A percentile compares a stretch with the other conserved stretches of the same genome.
Evolutionary conservation across 2,113 vertebrate species (phyloP).

Genomic region (Nansenia antarctica): DNA sequence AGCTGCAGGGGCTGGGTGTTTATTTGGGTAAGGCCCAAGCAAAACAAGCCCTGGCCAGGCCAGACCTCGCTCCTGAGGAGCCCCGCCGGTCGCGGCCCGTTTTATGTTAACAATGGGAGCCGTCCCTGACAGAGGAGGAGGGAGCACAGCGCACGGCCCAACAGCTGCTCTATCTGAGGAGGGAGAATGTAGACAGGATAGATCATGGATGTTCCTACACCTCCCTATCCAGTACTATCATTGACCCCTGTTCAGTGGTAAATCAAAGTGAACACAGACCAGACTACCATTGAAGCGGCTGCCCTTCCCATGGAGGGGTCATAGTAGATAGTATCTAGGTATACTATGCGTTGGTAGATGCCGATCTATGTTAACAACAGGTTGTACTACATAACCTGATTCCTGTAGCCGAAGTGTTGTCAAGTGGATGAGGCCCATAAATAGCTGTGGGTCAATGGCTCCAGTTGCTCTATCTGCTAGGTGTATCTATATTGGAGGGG

Average conservation of each 20-base stretch:
- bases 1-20: constrained; percentile 70
- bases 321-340: no score
- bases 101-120: constrained; percentile 70
- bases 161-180: constrained; percentile 57
- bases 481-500: constrained; percentile 5
- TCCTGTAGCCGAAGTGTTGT: constrained; percentile 6
- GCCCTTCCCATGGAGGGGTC: no score
- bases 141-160: constrained; percentile 47
- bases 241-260: no score
- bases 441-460: constrained; percentile 46
- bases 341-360: no score
- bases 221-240: constrained; percentile 32
- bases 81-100: constrained; percentile 59
- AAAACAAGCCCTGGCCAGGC: constrained; percentile 72
- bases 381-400: not conserved
- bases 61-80: constrained; percentile 67
- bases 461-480: constrained; percentile 16
- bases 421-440: constrained; percentile 35
- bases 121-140: constrained; percentile 46
- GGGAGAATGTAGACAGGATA: constrained; percentile 55
- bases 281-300: not conserved
- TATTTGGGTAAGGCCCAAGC: constrained; percentile 75
- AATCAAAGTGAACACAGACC: no score
- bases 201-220: constrained; percentile 62
- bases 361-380: not conserved